Evolutionary conservation across 1,140 invertebrate species (phyloP), one percentile per base, ranked within the genome.

Genomic region (Nebria ingens): DNA sequence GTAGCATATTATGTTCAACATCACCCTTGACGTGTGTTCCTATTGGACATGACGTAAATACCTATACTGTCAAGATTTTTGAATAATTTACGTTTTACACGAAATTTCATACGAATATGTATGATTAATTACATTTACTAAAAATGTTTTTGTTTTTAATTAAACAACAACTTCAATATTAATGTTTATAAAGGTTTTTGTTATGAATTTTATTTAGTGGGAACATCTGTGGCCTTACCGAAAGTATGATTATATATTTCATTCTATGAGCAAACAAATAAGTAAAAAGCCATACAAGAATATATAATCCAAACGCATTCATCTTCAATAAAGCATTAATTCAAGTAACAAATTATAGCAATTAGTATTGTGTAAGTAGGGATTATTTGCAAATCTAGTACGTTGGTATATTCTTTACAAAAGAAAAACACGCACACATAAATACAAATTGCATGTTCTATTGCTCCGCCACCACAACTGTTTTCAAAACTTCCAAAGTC

Each of bases 341-440:
- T 45, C 40, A 45, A 45, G 15, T 45, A 45, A 45, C 40, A 45
- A 45, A 45, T 45, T 45, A 45, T 17, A 12, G 40, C 40, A 45
- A 45, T 45, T 45, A 45, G 40, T 45, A 45, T 45, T 45, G 40
- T 11, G 40, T 45, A 45, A 45, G 40, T 45, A 45, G 17, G 17
- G 40, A 9, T 45, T 45, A 45, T 45, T 17, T 45, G 40, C 17
- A 45, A 45, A 45, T 6, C 40, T 45, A 17, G 40, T 45, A n/a
- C 9, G 40, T 45, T 4, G 40, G 9, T 17, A 17, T 45, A 45
- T 45, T 45, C 40, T 45, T 45, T 3, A 45, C 6, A 12, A 17
- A 9, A 45, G 9, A 11, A 12, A 45, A 4, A 45, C 4, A 45
- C 40, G 17, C 17, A 17, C 17, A 45, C 15, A 45, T 45, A 6